phyloP scores from a whole-genome alignment of 2,113 vertebrate genomes.

The Anseranas semipalmata region DNA sequence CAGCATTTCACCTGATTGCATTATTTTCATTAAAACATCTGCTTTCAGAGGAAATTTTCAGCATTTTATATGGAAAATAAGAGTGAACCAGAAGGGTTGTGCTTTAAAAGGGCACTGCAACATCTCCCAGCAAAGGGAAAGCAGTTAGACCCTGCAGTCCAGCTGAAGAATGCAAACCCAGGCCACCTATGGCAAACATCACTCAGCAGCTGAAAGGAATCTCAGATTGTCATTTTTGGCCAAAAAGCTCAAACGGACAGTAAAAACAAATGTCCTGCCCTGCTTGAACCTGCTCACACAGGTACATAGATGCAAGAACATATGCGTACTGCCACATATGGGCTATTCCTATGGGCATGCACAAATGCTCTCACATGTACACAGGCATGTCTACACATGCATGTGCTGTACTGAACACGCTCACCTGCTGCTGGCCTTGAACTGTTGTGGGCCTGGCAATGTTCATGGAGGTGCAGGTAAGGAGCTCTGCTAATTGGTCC shows the following conservation, averaged over 20 bases:
- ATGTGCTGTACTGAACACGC: not conserved
- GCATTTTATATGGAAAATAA: not conserved
- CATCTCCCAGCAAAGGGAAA: not conserved
- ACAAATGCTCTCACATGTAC: not conserved
- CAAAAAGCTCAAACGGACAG: not conserved
- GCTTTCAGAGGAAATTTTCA: not conserved
- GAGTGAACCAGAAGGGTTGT: not conserved
- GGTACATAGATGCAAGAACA: not conserved
- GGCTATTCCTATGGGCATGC: not conserved
- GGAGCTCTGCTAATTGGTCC: not conserved
- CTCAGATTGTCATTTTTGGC: not conserved
- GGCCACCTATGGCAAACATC: not conserved
- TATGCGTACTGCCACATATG: not conserved
- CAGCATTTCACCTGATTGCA: not conserved
- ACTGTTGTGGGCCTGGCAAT: not conserved
- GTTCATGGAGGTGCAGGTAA: not conserved
- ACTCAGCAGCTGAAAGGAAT: not conserved
- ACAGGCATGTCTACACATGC: not conserved
- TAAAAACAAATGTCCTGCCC: not conserved
- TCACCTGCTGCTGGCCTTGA: not conserved
- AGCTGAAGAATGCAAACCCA: not conserved
- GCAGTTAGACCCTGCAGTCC: not conserved
- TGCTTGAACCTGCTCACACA: not conserved
- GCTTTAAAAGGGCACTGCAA: accelerated
- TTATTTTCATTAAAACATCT: not conserved